Base-by-base conservation (phyloP, 2,113 vertebrate genomes). In the Glaucomys volans region DNA sequence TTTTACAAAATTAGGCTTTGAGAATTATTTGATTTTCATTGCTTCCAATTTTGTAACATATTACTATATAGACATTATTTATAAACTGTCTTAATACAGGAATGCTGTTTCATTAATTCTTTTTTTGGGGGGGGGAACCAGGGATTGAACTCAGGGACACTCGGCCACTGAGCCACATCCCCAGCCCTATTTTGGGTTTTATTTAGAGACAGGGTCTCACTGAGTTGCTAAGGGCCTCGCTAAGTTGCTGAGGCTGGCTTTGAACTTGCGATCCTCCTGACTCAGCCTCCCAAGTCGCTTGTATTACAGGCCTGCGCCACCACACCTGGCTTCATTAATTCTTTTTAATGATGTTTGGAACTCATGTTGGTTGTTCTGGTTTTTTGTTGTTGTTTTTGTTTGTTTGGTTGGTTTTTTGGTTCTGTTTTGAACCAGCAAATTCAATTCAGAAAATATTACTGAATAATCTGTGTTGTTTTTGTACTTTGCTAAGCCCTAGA, bases 331-430 rank as follows among this genome's bases (percentile, higher is more conserved):
- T 96, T 90, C 10, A 20, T 82, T 93, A 17, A 52, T 67, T 87
- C 54, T 57, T 97, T 94, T 89, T 17, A 64, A 77, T 83, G 24
- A 71, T 42, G 50, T 86, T 84, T 96, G 72, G 80, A 81, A 44
- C 52, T 95, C 44, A 72, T 4, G 44, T 32, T 87, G 62, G 37
- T 71, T 69, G 42, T 86, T 62, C 59, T 62, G 24, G 26, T 1
- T 6, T 24, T 62, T 62, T 26, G 57, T 59, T 62, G 44, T 47
- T 57, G 20, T 6, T 24, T 26, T 62, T 26, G 22, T 59, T 62
- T 57, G 54, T 57, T 62, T 62, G 59, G 1, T 62, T 59, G 57
- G 9, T 62, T 52, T 52, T 52, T 62, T 62, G 26, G 57, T 62
- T 94, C 59, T 62, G 5, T 87, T 94, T 95, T 75, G 50, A 90